phyloP scores from a whole-genome alignment of 2,113 vertebrate species.

The Catharus bicknelli region DNA sequence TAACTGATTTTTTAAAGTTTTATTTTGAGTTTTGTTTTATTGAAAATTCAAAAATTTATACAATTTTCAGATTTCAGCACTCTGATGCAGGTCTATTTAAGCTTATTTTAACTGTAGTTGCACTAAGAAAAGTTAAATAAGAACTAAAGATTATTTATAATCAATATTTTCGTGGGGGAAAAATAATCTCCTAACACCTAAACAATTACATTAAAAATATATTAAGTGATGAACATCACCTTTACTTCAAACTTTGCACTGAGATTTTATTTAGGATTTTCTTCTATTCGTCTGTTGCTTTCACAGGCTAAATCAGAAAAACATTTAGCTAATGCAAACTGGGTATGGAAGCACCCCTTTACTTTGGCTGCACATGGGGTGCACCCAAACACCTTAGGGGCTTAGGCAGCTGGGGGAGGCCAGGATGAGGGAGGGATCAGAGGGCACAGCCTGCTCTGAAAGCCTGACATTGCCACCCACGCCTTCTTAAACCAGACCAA shows the following conservation, averaged over 20 bases:
- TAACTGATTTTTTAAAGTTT: background rate
- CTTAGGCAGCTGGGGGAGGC: background rate
- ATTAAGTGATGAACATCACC: background rate
- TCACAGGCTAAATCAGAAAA: background rate
- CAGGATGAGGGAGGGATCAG: background rate
- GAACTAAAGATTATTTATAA: background rate
- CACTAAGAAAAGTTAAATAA: background rate
- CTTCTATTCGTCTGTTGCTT: background rate
- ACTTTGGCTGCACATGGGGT: rapidly evolving
- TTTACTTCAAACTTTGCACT: background rate
- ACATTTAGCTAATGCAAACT: background rate
- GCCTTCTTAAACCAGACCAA: background rate
- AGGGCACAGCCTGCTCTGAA: background rate
- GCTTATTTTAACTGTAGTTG: background rate
- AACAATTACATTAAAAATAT: background rate
- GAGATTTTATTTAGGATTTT: background rate
- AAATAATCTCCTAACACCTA: background rate
- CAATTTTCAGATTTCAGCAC: background rate
- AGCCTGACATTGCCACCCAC: background rate
- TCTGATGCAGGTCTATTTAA: background rate
- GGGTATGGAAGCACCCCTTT: background rate
- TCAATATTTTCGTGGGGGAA: background rate
- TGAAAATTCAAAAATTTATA: background rate
- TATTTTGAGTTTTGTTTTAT: background rate
- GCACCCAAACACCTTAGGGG: background rate